Conservation (phyloP, 1,140 invertebrate species). For the Pogonomyrmex californicus region DNA sequence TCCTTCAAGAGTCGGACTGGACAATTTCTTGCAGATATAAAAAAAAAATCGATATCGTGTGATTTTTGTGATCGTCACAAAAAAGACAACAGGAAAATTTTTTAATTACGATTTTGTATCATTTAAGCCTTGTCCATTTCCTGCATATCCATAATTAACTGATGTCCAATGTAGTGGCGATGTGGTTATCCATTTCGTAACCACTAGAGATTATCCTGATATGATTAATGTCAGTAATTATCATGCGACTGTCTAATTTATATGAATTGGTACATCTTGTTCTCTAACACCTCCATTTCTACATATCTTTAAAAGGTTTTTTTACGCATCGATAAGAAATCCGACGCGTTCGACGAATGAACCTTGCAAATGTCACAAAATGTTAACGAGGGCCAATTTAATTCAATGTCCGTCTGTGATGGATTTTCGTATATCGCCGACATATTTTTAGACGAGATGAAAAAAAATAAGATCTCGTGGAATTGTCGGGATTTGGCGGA, state of each 20-base stretch:
- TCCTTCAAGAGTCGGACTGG: neutral
- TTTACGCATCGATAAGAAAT: neutral
- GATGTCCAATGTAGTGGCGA: neutral
- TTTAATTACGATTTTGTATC: neutral
- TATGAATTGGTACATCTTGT: neutral
- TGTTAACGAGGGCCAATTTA: constrained; percentile 19
- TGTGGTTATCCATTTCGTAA: neutral
- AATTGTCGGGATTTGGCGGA: constrained; percentile 48
- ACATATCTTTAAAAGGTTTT: neutral
- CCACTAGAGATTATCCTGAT: constrained; percentile 8
- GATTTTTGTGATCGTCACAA: neutral
- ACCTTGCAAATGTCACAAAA: neutral
- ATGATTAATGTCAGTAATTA: constrained; percentile 36
- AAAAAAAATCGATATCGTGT: neutral
- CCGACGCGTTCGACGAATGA: neutral
- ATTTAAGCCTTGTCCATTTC: neutral
- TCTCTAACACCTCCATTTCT: neutral
- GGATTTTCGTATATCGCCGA: neutral
- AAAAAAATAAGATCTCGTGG: constrained; percentile 62
- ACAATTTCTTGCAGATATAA: constrained; percentile 11
- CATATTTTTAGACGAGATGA: constrained; percentile 30
- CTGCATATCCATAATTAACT: constrained; percentile 4
- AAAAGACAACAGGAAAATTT: neutral
- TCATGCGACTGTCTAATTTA: neutral
- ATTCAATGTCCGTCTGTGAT: constrained; percentile 20